A percentile compares a stretch with the other conserved stretches of the same genome.
Conservation (phyloP, 2,888 invertebrate genomes). For the Campoplex capitator region DNA sequence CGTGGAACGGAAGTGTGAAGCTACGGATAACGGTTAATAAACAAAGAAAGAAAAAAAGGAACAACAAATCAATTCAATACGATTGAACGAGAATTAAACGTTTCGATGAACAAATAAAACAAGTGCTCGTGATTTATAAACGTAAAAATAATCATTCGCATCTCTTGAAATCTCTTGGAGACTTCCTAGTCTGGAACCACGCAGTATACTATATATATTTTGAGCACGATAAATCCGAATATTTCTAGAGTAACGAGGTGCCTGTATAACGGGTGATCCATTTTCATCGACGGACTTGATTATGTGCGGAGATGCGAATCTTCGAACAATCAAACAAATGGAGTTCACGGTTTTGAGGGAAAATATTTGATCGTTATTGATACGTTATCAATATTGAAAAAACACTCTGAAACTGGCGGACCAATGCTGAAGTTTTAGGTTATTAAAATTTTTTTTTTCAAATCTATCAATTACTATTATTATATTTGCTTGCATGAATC, state of each 20-base stretch:
- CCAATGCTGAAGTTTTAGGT: not conserved
- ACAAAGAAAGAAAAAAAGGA: not conserved
- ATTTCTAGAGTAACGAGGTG: slow-evolving; percentile 5
- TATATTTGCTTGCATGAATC: no score
- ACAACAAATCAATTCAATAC: slow-evolving; percentile 18
- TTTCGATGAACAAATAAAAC: not conserved
- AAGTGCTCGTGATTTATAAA: slow-evolving; percentile 17
- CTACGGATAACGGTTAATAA: not conserved
- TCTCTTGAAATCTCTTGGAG: not conserved
- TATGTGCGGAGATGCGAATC: not conserved
- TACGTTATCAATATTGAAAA: not conserved
- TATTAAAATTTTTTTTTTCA: not conserved
- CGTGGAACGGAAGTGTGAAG: slow-evolving; percentile 2
- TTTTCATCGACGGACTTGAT: not conserved
- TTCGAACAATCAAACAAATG: not conserved
- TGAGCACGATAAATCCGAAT: slow-evolving; percentile 33
- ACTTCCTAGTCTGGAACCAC: slow-evolving; percentile 39
- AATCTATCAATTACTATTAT: not conserved
- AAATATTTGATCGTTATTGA: no score
- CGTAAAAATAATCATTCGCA: slow-evolving; percentile 5
- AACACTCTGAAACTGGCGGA: not conserved
- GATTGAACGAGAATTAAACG: slow-evolving; percentile 13
- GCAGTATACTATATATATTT: not conserved
- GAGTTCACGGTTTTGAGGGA: no score
- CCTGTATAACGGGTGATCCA: not conserved